Evolutionary conservation across 1,140 invertebrate species (phyloP), one percentile per base, ranked within the genome.

Genomic region (Penaeus indicus): DNA sequence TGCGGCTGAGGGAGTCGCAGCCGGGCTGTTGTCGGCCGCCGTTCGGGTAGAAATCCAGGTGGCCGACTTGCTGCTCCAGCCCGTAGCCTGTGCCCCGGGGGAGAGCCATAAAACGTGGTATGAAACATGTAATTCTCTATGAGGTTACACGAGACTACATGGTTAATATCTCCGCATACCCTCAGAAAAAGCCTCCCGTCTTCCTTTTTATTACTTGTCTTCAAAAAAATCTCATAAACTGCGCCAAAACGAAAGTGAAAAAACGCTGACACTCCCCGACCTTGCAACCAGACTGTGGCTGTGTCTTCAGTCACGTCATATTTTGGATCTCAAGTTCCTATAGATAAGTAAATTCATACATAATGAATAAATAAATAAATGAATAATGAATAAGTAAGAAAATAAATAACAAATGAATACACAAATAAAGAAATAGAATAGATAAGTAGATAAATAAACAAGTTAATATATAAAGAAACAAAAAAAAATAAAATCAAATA

Each of bases 41-140:
- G 93, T 97, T 97, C 0, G 97, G 96, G 92, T 97, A 97, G 92
- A 97, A 97, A 92, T 97, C 96, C 89, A 97, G 92, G 92, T 97
- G 96, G 0, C 96, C 96, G 87, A 96, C 96, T 0, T 96, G 95
- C 92, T 97, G 96, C 25, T 95, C 95, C 95, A 97, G 97, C 63
- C 97, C 96, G 32, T 97, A 94, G 90, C 96, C 96, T 94, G 85
- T 25, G 21, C 47, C n/a, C 22, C 27, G 54, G 19, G 42, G 19
- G n/a, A 22, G 22, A n/a, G 19, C 13, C n/a, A 22, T 19, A 21
- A 47, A 18, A 80, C 22, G 60, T 25, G 16, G 13, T 75, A 21
- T 60, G 60, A 18, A 32, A 61, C 3, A 54, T 42, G 5, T 42
- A 4, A 42, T 42, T 42, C 38, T 1, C 38, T 4, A 42, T 42